These are phyloP conservation scores for Chloropsis cyanopogon DNA, from an alignment of 2,113 vertebrate genomes.

Conservation along the genomic window DNA sequence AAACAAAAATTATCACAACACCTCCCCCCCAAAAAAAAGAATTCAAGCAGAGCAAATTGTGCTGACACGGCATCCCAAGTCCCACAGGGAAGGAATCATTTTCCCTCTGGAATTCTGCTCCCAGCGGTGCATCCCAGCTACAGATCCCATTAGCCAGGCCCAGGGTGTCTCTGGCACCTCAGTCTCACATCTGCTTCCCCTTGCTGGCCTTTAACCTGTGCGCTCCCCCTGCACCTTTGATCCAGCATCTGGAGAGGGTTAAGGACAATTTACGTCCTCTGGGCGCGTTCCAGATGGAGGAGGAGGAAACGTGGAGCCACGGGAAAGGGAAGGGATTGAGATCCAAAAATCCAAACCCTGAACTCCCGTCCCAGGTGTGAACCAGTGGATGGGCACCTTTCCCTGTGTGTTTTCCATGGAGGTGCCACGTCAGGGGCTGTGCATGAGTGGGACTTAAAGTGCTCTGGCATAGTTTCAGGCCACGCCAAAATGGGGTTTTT, in stretches of 20 bases:
- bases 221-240: not conserved
- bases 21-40: too few relatives aligned
- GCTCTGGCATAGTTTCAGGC: rapidly evolving
- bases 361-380: not conserved
- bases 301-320: not conserved
- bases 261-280: not conserved
- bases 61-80: rapidly evolving
- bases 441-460: rapidly evolving
- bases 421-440: rapidly evolving
- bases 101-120: not conserved
- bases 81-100: not conserved
- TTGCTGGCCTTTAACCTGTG: not conserved
- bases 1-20: not conserved
- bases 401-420: not conserved
- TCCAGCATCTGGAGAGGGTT: not conserved
- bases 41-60: not conserved
- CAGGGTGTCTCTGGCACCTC: not conserved
- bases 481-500: not conserved
- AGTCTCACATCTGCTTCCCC: not conserved
- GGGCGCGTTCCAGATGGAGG: not conserved
- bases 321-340: not conserved
- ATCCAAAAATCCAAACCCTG: not conserved
- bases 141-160: rapidly evolving
- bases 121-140: not conserved
- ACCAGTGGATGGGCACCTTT: not conserved